Conservation (phyloP, 2,113 vertebrate genomes). For the Chaetura pelagica region DNA sequence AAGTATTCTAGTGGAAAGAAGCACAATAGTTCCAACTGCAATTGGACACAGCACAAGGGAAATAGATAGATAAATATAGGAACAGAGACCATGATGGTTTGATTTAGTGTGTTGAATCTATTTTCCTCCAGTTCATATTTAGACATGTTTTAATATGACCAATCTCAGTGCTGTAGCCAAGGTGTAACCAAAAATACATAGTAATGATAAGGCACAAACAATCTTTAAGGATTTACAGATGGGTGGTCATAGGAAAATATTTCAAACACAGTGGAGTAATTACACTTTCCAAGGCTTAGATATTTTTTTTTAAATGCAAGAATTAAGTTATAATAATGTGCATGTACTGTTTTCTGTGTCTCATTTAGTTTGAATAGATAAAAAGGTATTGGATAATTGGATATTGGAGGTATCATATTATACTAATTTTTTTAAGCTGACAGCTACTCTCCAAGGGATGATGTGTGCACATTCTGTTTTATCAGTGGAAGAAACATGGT, state of each 20-base stretch:
- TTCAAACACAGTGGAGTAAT: neutral
- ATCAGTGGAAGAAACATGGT: neutral
- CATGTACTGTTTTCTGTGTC: neutral
- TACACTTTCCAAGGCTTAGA: neutral
- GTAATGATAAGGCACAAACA: neutral
- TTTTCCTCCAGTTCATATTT: neutral
- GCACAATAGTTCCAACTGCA: neutral
- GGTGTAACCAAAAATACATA: neutral
- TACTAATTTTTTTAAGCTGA: neutral
- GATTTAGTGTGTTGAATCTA: neutral
- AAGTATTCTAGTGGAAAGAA: neutral
- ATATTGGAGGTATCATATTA: neutral
- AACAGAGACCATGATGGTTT: neutral
- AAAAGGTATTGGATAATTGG: neutral
- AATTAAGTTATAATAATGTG: neutral
- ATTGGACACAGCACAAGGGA: neutral
- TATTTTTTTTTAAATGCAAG: neutral
- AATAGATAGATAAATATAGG: neutral
- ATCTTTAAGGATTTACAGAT: neutral
- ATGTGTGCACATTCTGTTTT: neutral
- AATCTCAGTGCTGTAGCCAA: neutral
- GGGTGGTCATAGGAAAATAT: neutral
- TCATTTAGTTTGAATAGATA: neutral
- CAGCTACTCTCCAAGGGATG: neutral
- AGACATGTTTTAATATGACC: neutral